These are phyloP conservation scores for Dynastes maya DNA, from an alignment of 2,888 invertebrate species.

Conservation along the genomic window DNA sequence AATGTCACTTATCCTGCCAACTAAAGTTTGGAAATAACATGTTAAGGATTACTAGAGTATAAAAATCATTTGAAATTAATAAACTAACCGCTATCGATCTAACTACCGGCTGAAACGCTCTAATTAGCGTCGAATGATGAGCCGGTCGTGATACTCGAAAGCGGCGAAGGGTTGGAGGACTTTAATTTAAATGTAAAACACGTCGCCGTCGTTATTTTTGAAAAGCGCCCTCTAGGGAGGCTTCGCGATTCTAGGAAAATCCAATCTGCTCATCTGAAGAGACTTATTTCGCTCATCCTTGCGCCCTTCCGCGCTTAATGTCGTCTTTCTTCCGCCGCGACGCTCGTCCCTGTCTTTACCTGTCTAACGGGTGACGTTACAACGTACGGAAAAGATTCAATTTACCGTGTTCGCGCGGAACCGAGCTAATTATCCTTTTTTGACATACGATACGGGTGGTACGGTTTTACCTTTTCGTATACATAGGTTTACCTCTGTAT, in stretches of 20 bases:
- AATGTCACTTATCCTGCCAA: no score
- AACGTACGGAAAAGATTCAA: slow-evolving; percentile 22
- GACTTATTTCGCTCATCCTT: slow-evolving; percentile 12
- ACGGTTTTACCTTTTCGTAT: neutral
- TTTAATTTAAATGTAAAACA: slow-evolving; percentile 47
- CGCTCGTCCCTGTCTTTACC: neutral
- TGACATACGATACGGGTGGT: slow-evolving; percentile 16
- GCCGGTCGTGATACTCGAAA: no score
- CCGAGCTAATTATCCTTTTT: slow-evolving; percentile 20
- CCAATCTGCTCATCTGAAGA: slow-evolving; percentile 36
- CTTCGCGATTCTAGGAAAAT: slow-evolving; percentile 18
- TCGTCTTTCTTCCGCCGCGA: neutral
- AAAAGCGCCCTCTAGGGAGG: slow-evolving; percentile 29
- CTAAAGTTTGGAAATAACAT: no score
- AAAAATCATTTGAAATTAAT: no score
- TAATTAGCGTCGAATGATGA: slow-evolving; percentile 17
- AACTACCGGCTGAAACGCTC: neutral
- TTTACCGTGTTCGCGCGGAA: neutral
- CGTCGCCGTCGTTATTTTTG: slow-evolving; percentile 40
- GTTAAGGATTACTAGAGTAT: no score
- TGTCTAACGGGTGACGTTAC: slow-evolving; percentile 6
- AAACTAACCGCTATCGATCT: no score
- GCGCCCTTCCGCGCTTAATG: neutral
- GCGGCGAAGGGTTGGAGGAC: neutral
- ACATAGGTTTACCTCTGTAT: no score